Evolutionary conservation across 2,113 vertebrate species (phyloP).

Genomic region (Scomber scombrus): DNA sequence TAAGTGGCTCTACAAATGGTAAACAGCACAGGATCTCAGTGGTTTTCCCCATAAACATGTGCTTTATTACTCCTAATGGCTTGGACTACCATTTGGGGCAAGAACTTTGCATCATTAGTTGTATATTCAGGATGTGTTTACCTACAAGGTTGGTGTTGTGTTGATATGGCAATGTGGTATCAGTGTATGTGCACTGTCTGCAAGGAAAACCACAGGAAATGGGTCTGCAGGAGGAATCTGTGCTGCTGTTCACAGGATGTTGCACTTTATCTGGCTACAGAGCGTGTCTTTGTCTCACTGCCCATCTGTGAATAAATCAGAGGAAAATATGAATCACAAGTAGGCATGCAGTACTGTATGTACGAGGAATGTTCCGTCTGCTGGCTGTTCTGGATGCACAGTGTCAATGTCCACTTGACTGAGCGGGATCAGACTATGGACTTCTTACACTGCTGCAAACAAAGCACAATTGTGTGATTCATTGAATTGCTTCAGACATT

Average conservation of each 20-base stretch:
- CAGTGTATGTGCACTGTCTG: slow-evolving; percentile 2
- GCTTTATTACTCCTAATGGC: slow-evolving; percentile 5
- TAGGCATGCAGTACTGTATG: slow-evolving; percentile 9
- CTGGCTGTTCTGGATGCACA: slow-evolving; percentile 4
- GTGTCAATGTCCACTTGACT: slow-evolving; percentile 51
- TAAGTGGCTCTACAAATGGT: slow-evolving; percentile 45
- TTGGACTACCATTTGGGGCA: slow-evolving; percentile 13
- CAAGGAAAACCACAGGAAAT: slow-evolving; percentile 54
- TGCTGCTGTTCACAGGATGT: slow-evolving; percentile 62
- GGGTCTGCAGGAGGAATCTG: slow-evolving; percentile 37
- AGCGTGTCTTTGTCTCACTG: slow-evolving; percentile 55
- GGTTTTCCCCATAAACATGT: slow-evolving; percentile 17
- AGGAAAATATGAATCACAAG: slow-evolving; percentile 61
- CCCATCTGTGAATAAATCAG: slow-evolving; percentile 59
- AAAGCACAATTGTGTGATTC: slow-evolving; percentile 61
- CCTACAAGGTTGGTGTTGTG: background rate
- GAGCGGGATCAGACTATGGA: slow-evolving; percentile 36
- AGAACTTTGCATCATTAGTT: background rate
- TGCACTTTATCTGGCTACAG: slow-evolving; percentile 65
- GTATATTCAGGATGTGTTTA: slow-evolving; percentile 12
- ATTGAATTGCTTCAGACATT: slow-evolving; percentile 50
- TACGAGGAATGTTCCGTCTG: slow-evolving; percentile 62
- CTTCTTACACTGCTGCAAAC: slow-evolving; percentile 42
- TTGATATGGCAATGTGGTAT: background rate
- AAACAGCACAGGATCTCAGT: background rate